Percentiles rank a stretch among this genome's conserved stretches.
These are phyloP conservation scores for Ctenosaura bakeri DNA, from an alignment of 2,797 vertebrate species.

Conservation along the genomic window DNA sequence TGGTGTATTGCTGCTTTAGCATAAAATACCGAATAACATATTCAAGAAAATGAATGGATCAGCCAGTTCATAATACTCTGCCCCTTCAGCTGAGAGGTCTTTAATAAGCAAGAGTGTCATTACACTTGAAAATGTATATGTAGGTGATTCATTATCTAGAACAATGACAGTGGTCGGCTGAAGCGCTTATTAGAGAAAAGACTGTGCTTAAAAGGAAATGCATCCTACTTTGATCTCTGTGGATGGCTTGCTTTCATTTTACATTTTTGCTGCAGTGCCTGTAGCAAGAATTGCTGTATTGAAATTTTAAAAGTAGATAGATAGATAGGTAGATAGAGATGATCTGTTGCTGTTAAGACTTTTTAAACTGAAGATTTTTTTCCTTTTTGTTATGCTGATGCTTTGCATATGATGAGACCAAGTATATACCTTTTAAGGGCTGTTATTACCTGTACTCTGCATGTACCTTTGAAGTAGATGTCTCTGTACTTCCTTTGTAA, in stretches of 20 bases:
- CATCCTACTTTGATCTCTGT: conserved; percentile 56
- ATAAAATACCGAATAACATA: conserved; percentile 89
- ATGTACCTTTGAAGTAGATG: conserved; percentile 9
- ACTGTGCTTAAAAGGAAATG: conserved; percentile 63
- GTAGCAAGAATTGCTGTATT: conserved; percentile 15
- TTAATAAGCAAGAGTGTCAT: conserved; percentile 88
- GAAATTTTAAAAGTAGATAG: conserved; percentile 32
- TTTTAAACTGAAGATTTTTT: conserved; percentile 24
- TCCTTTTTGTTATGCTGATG: background rate
- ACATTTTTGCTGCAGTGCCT: conserved; percentile 43
- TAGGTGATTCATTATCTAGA: conserved; percentile 83
- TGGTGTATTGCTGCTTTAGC: conserved; percentile 88
- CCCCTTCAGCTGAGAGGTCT: conserved; percentile 87
- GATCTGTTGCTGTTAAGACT: conserved; percentile 17
- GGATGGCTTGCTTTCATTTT: conserved; percentile 44
- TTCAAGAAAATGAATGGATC: conserved; percentile 88
- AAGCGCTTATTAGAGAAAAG: conserved; percentile 76
- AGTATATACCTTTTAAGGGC: background rate
- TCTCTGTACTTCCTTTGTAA: conserved; percentile 58
- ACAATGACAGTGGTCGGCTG: conserved; percentile 81
- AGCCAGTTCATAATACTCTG: conserved; percentile 89
- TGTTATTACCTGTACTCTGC: conserved; percentile 24
- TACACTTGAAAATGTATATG: conserved; percentile 87
- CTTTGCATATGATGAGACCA: conserved; percentile 26
- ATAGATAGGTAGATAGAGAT: conserved; percentile 48